These are phyloP conservation scores for Rhinoptilus africanus DNA, from an alignment of 2,113 vertebrate species.

Conservation along the genomic window DNA sequence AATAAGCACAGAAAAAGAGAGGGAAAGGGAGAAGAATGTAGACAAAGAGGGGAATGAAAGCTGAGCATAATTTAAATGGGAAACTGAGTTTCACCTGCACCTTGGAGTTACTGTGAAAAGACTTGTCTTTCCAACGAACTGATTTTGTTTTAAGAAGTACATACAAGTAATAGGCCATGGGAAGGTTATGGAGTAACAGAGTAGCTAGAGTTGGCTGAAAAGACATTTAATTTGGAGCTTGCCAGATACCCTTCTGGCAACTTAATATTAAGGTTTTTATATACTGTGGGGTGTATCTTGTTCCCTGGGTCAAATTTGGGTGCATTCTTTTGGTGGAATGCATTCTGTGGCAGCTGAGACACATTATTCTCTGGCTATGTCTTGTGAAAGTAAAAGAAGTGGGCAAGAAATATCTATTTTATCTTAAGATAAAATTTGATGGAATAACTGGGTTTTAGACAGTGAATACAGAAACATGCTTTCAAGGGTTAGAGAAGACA, in stretches of 20 bases:
- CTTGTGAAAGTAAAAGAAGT: neutral
- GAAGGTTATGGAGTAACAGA: constrained; percentile 21
- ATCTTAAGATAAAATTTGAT: constrained; percentile 9
- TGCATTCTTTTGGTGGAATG: constrained; percentile 15
- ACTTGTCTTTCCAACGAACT: neutral
- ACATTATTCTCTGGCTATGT: neutral
- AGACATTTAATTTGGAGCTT: constrained; percentile 28
- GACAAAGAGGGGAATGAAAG: neutral
- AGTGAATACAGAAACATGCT: neutral
- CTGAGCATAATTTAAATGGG: constrained; percentile 3
- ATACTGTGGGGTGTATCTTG: constrained; percentile 5
- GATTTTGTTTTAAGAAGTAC: neutral
- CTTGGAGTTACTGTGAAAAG: neutral
- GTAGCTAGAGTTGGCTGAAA: constrained; percentile 2
- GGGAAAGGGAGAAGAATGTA: neutral
- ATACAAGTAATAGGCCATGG: neutral
- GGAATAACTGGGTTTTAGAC: neutral
- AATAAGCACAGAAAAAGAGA: neutral
- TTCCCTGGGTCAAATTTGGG: constrained; percentile 25
- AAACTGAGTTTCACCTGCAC: neutral
- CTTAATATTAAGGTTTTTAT: constrained; percentile 4
- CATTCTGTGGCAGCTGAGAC: neutral
- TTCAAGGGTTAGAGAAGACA: neutral
- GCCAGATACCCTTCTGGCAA: constrained; percentile 42
- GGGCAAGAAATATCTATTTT: neutral